phyloP scores from a whole-genome alignment of 2,113 vertebrate genomes.

The Semnornis frantzii region DNA sequence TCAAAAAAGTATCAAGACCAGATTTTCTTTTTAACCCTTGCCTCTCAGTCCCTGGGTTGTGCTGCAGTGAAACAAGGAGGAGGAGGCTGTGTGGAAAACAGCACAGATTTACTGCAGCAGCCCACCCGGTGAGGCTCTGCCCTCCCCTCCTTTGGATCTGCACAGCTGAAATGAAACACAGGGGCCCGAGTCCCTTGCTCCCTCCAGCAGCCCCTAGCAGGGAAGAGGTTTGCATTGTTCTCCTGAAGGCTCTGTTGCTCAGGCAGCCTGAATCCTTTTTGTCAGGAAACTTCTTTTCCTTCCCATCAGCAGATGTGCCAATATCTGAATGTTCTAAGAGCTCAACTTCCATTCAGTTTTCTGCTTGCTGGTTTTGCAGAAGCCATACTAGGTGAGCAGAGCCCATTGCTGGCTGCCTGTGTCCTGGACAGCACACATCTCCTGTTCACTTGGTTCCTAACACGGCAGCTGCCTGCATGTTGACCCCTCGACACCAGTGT shows the following conservation, averaged over 20 bases:
- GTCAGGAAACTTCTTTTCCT: background rate
- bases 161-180: background rate
- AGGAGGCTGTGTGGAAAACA: background rate
- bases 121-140: accelerated
- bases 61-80: background rate
- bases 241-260: background rate
- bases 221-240: background rate
- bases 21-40: background rate
- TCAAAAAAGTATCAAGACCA: slow-evolving; percentile 46
- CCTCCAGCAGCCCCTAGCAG: background rate
- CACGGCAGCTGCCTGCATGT: background rate
- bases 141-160: background rate
- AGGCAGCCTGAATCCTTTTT: background rate
- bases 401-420: background rate
- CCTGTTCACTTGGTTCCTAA: background rate
- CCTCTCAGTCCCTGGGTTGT: background rate
- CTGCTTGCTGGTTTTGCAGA: slow-evolving; percentile 47
- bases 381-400: background rate
- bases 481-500: background rate
- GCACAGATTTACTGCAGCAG: background rate
- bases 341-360: background rate
- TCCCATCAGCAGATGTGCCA: background rate
- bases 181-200: background rate
- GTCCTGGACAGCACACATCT: background rate
- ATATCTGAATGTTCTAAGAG: background rate